phyloP scores from a whole-genome alignment of 2,888 invertebrate species.

The Hirudinaria manillensis region DNA sequence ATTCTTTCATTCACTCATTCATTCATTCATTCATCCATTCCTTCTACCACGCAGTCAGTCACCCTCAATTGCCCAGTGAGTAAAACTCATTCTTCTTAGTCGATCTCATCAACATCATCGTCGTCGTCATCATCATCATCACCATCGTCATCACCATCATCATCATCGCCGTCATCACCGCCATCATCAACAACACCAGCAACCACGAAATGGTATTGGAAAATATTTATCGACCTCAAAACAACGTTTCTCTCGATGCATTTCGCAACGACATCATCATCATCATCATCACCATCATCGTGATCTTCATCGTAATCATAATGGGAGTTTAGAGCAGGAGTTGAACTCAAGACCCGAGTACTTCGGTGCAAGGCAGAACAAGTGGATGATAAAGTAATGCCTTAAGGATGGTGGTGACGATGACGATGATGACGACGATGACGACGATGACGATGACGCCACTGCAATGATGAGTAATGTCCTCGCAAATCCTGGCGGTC shows the following conservation, averaged over 20 bases:
- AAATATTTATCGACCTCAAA: background rate
- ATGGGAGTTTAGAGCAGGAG: no score
- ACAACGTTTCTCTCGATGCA: background rate
- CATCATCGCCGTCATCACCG: background rate
- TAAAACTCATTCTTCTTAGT: background rate
- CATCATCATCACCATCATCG: no score
- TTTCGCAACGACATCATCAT: background rate
- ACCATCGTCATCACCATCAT: conserved; percentile 1
- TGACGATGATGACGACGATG: background rate
- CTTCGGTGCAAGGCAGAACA: background rate
- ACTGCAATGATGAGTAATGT: no score
- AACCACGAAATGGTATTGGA: background rate
- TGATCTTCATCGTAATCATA: no score
- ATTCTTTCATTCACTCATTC: background rate
- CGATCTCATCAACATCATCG: background rate
- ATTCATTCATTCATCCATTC: background rate
- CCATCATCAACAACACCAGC: background rate
- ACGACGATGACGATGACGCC: background rate
- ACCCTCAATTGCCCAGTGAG: background rate
- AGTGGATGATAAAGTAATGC: background rate
- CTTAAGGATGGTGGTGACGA: background rate
- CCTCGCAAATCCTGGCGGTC: no score
- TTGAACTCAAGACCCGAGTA: no score
- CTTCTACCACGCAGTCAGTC: background rate
- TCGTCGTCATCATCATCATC: background rate